phyloP scores from a whole-genome alignment of 2,888 invertebrate genomes.

The Mythimna pallens region DNA sequence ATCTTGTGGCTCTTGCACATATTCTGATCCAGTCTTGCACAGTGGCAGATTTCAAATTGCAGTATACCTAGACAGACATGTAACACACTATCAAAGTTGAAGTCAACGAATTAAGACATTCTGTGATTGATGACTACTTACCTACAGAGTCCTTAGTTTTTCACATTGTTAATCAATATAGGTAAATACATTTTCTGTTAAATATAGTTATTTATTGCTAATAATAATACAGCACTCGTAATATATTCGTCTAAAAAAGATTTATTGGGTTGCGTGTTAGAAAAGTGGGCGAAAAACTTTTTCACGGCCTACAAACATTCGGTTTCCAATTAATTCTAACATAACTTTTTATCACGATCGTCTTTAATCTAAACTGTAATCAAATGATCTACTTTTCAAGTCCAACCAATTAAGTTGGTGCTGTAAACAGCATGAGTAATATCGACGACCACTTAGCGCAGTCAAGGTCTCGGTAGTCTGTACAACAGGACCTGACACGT shows the following conservation, averaged over 20 bases:
- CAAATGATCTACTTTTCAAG: constrained; percentile 41
- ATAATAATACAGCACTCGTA: neutral
- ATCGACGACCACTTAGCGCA: constrained; percentile 62
- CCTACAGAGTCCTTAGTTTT: neutral
- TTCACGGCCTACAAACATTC: constrained; percentile 13
- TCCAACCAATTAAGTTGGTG: constrained; percentile 51
- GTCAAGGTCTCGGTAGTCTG: constrained; percentile 60
- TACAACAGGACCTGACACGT: constrained; percentile 66
- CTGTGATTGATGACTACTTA: neutral
- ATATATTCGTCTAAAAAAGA: constrained; percentile 5
- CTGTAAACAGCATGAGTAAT: constrained; percentile 61
- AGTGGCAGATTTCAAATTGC: neutral
- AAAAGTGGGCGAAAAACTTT: constrained; percentile 10
- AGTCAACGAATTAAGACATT: neutral
- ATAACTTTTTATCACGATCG: constrained; percentile 28
- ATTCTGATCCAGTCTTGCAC: neutral
- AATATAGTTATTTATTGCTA: neutral
- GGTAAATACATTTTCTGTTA: neutral
- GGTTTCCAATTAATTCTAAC: constrained; percentile 25
- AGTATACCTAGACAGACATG: neutral
- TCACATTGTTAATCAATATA: neutral
- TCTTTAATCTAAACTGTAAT: constrained; percentile 43
- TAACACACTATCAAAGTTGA: neutral
- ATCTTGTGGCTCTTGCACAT: neutral
- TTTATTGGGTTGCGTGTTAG: constrained; percentile 43